Evolutionary conservation across 1,140 invertebrate genomes (phyloP).

Genomic region (Rhopalosiphum padi): DNA sequence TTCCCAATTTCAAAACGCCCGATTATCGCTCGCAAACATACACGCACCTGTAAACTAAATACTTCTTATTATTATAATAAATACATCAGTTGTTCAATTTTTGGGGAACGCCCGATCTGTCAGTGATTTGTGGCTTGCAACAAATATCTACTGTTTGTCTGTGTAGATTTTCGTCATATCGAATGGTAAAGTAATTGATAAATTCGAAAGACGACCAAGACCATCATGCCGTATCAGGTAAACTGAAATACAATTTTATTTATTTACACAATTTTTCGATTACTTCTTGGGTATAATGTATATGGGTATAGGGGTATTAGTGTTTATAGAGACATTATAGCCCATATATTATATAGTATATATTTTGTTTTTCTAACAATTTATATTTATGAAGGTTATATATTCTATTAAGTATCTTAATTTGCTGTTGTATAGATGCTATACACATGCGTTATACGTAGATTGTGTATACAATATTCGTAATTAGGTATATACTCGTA

Average conservation of each 20-base stretch:
- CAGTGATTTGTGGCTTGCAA: neutral
- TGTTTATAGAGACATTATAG: too few species aligned
- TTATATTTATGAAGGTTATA: neutral
- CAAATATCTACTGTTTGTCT: neutral
- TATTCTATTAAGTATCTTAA: neutral
- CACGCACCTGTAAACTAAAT: neutral
- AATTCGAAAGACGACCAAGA: neutral
- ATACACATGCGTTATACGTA: neutral
- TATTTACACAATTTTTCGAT: neutral
- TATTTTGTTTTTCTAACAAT: neutral
- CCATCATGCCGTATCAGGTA: slow-evolving; percentile 40
- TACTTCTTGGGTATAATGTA: neutral
- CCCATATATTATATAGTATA: neutral
- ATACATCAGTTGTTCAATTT: neutral
- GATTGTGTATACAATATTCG: neutral
- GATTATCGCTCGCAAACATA: neutral
- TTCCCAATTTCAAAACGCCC: neutral
- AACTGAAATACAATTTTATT: neutral
- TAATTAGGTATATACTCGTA: too few species aligned
- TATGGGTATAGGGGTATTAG: too few species aligned
- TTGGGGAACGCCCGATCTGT: neutral
- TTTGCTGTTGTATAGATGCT: neutral
- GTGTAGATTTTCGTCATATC: neutral
- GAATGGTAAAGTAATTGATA: neutral
- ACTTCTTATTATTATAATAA: neutral